Evolutionary conservation across 2,888 invertebrate species (phyloP).

Genomic region (Scaptodrosophila latifasciaeformis): DNA sequence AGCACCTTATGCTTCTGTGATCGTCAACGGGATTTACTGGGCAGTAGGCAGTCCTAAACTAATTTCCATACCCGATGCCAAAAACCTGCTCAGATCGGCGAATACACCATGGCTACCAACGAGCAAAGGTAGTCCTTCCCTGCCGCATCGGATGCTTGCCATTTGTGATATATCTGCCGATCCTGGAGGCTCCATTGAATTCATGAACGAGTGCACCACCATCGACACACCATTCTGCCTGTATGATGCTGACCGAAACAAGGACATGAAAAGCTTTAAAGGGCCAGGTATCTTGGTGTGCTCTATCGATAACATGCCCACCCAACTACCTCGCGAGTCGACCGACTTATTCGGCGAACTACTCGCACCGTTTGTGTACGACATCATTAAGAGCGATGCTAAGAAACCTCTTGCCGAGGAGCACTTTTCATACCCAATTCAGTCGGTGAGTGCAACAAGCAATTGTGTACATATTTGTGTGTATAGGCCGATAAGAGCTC

Average conservation of each 20-base stretch:
- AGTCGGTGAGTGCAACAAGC: constrained; percentile 63
- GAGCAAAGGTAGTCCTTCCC: constrained; percentile 88
- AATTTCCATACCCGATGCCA: constrained; percentile 98
- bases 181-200: constrained; percentile 98
- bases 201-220: constrained; percentile 99
- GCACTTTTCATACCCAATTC: constrained; percentile 77
- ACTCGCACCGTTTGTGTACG: constrained; percentile 89
- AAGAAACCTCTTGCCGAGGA: constrained; percentile 86
- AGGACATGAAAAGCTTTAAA: constrained; percentile 95
- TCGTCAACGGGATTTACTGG: constrained; percentile 99
- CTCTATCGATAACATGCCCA: constrained; percentile 99
- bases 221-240: constrained; percentile 99
- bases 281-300: constrained; percentile 99
- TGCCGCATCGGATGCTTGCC: constrained; percentile 93
- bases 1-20: constrained; percentile 97
- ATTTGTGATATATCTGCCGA: constrained; percentile 99
- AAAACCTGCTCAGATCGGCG: constrained; percentile 90
- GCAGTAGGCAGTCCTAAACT: constrained; percentile 97
- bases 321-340: constrained; percentile 96
- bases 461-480: neutral
- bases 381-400: constrained; percentile 92
- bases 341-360: constrained; percentile 98
- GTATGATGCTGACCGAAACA: constrained; percentile 99
- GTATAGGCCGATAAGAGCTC: neutral
- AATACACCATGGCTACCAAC: constrained; percentile 95